Percentiles rank a stretch among this genome's conserved stretches.
These are phyloP conservation scores for Leucophenga maculata DNA, from an alignment of 2,888 invertebrate genomes.

Conservation along the genomic window DNA sequence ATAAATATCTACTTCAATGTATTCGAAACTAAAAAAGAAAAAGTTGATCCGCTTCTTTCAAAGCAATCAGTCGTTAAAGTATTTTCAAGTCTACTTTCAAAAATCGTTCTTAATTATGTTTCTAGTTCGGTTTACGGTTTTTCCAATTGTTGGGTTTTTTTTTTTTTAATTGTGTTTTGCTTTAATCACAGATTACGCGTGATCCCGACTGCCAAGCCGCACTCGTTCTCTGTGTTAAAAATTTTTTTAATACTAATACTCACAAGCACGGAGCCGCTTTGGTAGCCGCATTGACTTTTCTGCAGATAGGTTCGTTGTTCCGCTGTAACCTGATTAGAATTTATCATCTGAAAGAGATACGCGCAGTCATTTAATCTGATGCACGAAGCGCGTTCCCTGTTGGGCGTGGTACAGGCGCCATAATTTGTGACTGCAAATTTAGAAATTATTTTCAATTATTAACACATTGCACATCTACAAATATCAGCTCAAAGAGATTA, in stretches of 20 bases:
- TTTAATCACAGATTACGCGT: too few relatives aligned
- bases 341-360: constrained; percentile 52
- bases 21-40: too few relatives aligned
- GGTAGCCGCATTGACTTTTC: constrained; percentile 79
- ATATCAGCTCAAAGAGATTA: too few relatives aligned
- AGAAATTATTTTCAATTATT: constrained; percentile 25
- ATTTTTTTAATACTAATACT: constrained; percentile 5
- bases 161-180: neutral
- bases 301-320: constrained; percentile 72
- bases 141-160: neutral
- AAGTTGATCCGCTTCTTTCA: too few relatives aligned
- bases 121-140: too few relatives aligned
- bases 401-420: constrained; percentile 59
- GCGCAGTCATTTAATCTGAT: constrained; percentile 53
- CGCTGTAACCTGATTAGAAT: constrained; percentile 36
- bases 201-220: neutral
- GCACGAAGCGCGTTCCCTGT: constrained; percentile 52
- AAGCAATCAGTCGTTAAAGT: too few relatives aligned
- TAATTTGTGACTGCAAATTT: constrained; percentile 39
- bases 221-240: too few relatives aligned
- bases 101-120: too few relatives aligned
- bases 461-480: neutral
- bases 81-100: too few relatives aligned
- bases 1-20: too few relatives aligned
- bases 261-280: constrained; percentile 67